phyloP scores from a whole-genome alignment of 1,140 invertebrate species.

The Andricus grossulariae region DNA sequence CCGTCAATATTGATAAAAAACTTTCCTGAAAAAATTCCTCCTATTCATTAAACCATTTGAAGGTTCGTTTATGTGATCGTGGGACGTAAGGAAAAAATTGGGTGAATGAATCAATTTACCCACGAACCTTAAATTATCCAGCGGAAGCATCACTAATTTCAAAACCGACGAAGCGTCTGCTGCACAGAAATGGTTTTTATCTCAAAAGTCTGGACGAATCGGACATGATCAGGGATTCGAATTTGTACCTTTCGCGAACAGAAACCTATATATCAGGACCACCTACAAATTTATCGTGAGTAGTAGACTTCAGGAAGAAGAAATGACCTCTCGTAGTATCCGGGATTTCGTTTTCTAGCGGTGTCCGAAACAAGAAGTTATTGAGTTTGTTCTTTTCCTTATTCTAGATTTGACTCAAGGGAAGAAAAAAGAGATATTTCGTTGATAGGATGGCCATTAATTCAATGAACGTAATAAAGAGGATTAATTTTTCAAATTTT shows the following conservation, averaged over 20 bases:
- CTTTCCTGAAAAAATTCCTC: constrained; percentile 7
- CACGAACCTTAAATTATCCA: constrained; percentile 10
- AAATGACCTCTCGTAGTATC: too few relatives aligned
- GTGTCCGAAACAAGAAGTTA: too few relatives aligned
- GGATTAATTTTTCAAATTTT: too few relatives aligned
- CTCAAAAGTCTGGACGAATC: constrained; percentile 4
- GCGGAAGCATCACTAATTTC: constrained; percentile 20
- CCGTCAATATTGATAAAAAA: constrained; percentile 14
- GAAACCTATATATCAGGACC: not conserved
- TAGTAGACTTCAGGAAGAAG: not conserved
- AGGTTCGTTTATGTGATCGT: not conserved
- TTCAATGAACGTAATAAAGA: too few relatives aligned
- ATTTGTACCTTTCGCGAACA: constrained; percentile 10
- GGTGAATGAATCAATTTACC: constrained; percentile 22
- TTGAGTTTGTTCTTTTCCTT: too few relatives aligned
- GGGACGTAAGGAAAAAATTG: not conserved
- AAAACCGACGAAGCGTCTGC: constrained; percentile 6
- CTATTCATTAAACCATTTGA: constrained; percentile 8
- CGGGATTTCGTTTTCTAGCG: too few relatives aligned
- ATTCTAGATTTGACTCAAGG: too few relatives aligned
- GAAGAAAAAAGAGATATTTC: too few relatives aligned
- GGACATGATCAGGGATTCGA: constrained; percentile 27
- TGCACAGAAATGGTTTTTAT: constrained; percentile 21
- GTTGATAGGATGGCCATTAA: too few relatives aligned
- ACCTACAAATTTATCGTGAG: not conserved